Conservation (phyloP, 2,113 vertebrate genomes). For the Nannospalax galili region DNA sequence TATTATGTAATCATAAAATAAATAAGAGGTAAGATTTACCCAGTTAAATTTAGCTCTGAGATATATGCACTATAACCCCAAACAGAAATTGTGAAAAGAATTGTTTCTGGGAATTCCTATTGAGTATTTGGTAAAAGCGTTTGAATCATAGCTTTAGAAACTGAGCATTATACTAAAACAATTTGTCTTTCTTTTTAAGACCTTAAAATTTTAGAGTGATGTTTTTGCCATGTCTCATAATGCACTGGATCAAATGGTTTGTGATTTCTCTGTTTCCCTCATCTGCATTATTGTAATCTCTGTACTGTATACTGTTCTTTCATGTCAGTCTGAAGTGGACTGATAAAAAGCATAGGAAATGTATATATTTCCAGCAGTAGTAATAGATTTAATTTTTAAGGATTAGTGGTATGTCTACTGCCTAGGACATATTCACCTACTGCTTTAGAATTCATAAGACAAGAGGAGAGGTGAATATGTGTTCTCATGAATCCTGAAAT, state of each 20-base stretch:
- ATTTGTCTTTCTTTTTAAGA: background rate
- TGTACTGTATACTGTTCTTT: background rate
- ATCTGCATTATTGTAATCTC: background rate
- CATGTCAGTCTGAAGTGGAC: background rate
- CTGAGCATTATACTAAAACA: background rate
- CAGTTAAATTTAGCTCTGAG: background rate
- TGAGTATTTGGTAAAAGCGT: background rate
- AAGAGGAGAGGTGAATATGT: background rate
- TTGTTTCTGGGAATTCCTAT: background rate
- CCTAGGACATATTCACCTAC: background rate
- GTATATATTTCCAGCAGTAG: background rate
- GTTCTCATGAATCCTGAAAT: background rate
- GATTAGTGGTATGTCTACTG: background rate
- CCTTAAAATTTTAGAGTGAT: background rate
- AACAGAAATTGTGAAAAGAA: background rate
- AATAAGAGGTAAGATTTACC: background rate
- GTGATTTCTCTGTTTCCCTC: background rate
- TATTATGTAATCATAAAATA: background rate
- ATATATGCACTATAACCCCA: background rate
- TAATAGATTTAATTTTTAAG: background rate
- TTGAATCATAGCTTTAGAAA: background rate
- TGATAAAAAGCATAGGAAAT: background rate
- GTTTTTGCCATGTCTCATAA: background rate
- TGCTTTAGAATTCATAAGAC: background rate
- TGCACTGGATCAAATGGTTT: background rate